These are phyloP conservation scores for Torymus aiolomorphi DNA, from an alignment of 2,888 invertebrate genomes.

Conservation along the genomic window DNA sequence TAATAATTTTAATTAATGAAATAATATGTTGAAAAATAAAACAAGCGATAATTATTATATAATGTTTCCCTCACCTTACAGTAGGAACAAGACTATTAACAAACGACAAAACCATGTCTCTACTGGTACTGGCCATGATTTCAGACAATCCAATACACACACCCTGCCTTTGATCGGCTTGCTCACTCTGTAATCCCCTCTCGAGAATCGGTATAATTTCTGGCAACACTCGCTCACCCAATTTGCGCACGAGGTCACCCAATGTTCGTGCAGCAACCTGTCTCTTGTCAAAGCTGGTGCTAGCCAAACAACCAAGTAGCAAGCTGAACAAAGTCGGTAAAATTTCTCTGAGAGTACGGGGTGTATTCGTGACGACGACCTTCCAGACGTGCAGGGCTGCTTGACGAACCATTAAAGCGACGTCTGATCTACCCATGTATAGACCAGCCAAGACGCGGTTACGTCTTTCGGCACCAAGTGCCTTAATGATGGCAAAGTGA, in stretches of 20 bases:
- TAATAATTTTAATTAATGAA: neutral
- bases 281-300: slow-evolving; percentile 96
- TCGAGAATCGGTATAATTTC: slow-evolving; percentile 99
- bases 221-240: slow-evolving; percentile 97
- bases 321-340: slow-evolving; percentile 94
- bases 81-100: slow-evolving; percentile 93
- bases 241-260: slow-evolving; percentile 96
- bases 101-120: slow-evolving; percentile 94
- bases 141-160: slow-evolving; percentile 98
- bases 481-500: slow-evolving; percentile 91
- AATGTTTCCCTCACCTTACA: slow-evolving; percentile 78
- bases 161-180: slow-evolving; percentile 96
- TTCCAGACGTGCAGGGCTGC: slow-evolving; percentile 99
- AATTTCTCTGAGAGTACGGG: slow-evolving; percentile 96
- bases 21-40: slow-evolving; percentile 11
- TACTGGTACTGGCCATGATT: slow-evolving; percentile 97
- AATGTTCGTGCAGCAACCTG: slow-evolving; percentile 97
- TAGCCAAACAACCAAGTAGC: slow-evolving; percentile 94
- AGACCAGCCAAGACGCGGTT: slow-evolving; percentile 95
- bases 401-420: slow-evolving; percentile 96
- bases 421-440: slow-evolving; percentile 98
- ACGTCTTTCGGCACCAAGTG: slow-evolving; percentile 91
- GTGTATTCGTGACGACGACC: slow-evolving; percentile 98
- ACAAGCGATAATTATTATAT: slow-evolving; percentile 8
- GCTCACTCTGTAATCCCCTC: slow-evolving; percentile 91